Evolutionary conservation across 1,140 invertebrate species (phyloP), one percentile per base, ranked within the genome.

Genomic region (Drosophila murphyi): DNA sequence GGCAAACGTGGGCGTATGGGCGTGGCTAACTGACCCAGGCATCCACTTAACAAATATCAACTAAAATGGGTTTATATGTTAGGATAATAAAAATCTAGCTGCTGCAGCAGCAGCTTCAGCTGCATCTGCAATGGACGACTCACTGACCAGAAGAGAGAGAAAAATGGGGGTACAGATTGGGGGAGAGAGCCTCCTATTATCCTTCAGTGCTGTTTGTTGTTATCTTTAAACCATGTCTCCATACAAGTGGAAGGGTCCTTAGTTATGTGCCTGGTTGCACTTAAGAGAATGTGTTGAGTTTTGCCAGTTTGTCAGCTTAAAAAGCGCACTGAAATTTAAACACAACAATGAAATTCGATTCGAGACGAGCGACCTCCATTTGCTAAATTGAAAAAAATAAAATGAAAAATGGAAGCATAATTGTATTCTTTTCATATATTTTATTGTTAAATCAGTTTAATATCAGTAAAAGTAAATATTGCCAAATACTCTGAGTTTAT

Each of bases 21-120:
- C 45, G 65, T 69, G 50, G 51, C 57, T 29, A 61, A 60, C 64
- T 69, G 71, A 69, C 64, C 71, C 72, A 35, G 65, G 65, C 78
- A 70, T 68, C 69, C 82, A 80, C 82, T 86, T 78, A 80, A 86
- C 78, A 78, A 81, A 85, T 85, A 85, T 85, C 63, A 80, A 80
- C 69, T 71, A 64, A 85, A 78, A 85, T 77, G 68, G 77, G 61
- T 74, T 74, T 85, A 85, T 85, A 74, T 78, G 81, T 64, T 81
- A 73, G 80, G 73, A 80, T 85, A 85, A 85, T 85, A 85, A 77
- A 83, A 85, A 60, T 63, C 35, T 72, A 72, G 41, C 77, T 62
- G 61, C 29, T 67, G 54, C 64, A 56, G 52, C 54, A 55, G 68
- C 50, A 57, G 61, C 29, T 67, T 43, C 64, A 56, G 52, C 54